These are phyloP conservation scores for Ceratosolen fusciceps DNA, from an alignment of 1,140 invertebrate genomes.

Conservation along the genomic window DNA sequence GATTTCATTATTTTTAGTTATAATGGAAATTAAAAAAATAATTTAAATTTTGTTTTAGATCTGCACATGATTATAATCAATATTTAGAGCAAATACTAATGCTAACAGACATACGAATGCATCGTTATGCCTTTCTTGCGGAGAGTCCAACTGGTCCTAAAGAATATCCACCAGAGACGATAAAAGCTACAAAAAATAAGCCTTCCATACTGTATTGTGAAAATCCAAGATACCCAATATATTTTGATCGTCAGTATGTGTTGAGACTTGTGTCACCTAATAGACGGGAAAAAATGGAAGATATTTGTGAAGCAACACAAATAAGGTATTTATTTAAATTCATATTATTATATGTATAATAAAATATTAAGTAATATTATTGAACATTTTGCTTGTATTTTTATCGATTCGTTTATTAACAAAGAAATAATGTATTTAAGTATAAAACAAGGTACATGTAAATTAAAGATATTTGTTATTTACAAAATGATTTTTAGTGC, in stretches of 20 bases:
- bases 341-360: too few relatives aligned
- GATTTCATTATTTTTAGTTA: slow-evolving; percentile 36
- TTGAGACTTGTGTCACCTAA: slow-evolving; percentile 57
- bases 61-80: slow-evolving; percentile 61
- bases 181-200: slow-evolving; percentile 57
- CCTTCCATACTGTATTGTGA: slow-evolving; percentile 60
- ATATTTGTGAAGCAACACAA: slow-evolving; percentile 62
- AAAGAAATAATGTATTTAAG: too few relatives aligned
- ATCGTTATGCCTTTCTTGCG: slow-evolving; percentile 57
- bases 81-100: slow-evolving; percentile 66
- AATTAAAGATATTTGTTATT: too few relatives aligned
- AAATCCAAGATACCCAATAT: slow-evolving; percentile 62
- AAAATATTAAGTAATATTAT: background rate
- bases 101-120: slow-evolving; percentile 56
- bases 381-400: too few relatives aligned
- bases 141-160: slow-evolving; percentile 61
- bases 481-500: too few relatives aligned
- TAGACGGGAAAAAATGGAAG: slow-evolving; percentile 63
- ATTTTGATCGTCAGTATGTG: slow-evolving; percentile 57
- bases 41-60: slow-evolving; percentile 53
- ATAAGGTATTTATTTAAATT: slow-evolving; percentile 47
- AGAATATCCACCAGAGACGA: slow-evolving; percentile 63
- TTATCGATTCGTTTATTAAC: too few relatives aligned
- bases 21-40: background rate
- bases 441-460: too few relatives aligned